These are phyloP conservation scores for Euspilapteryx auroguttella DNA, from an alignment of 2,888 invertebrate species.

Conservation along the genomic window DNA sequence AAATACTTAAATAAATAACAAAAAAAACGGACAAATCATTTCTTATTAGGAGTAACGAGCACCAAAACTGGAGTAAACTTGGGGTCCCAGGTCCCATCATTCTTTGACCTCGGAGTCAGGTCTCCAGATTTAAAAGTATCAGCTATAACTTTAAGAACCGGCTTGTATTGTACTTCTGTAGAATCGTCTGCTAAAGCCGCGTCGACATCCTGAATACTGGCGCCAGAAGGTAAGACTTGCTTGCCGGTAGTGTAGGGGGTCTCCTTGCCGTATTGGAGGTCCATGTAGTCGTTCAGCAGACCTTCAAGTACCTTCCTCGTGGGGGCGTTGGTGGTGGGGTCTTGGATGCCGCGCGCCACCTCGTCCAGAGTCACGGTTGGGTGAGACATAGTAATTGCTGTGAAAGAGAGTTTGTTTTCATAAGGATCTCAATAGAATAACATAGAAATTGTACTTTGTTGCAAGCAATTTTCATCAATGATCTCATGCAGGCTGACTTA, in stretches of 20 bases:
- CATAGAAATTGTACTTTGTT: too few species aligned
- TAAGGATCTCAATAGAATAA: too few species aligned
- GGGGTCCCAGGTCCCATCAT: conserved; percentile 35
- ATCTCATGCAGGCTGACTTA: too few species aligned
- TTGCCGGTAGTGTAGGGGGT: conserved; percentile 45
- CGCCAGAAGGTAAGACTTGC: conserved; percentile 25
- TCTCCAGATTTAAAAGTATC: conserved; percentile 30
- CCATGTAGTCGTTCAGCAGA: conserved; percentile 42
- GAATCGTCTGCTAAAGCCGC: conserved; percentile 18
- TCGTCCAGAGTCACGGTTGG: conserved; percentile 31
- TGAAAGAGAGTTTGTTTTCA: too few species aligned
- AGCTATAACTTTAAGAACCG: conserved; percentile 29
- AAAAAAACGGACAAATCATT: too few species aligned
- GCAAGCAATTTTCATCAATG: too few species aligned
- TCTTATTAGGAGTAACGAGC: conserved; percentile 27
- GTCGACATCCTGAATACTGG: conserved; percentile 26
- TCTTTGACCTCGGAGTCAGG: conserved; percentile 22
- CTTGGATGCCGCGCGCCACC: conserved; percentile 23
- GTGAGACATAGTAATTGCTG: too few species aligned
- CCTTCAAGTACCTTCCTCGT: conserved; percentile 34
- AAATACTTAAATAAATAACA: too few species aligned
- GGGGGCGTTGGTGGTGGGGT: conserved; percentile 18
- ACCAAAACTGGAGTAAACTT: conserved; percentile 35
- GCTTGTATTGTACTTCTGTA: conserved; percentile 24
- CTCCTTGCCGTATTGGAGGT: conserved; percentile 32